phyloP scores from a whole-genome alignment of 1,140 invertebrate genomes.

The Aphidius ervi region DNA sequence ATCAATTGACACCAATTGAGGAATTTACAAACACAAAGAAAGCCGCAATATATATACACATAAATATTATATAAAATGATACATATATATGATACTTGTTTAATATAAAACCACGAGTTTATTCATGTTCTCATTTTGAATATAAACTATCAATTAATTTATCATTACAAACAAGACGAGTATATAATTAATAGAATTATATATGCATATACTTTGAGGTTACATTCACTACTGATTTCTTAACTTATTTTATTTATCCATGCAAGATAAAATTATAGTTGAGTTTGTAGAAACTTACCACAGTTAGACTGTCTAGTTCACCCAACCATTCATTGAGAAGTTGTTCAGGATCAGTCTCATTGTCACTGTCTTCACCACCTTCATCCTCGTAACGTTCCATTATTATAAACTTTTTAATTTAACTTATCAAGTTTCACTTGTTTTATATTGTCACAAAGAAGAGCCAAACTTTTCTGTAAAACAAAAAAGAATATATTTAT shows the following conservation, averaged over 20 bases:
- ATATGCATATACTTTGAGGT: no score
- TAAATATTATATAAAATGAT: no score
- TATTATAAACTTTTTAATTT: constrained; percentile 26
- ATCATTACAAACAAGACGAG: no score
- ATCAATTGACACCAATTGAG: constrained; percentile 45
- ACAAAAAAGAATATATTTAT: no score
- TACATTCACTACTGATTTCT: no score
- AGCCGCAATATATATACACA: no score
- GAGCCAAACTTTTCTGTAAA: no score
- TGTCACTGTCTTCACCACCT: constrained; percentile 53
- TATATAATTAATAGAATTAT: no score
- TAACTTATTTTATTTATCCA: neutral
- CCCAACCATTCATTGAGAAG: constrained; percentile 64
- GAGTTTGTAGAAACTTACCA: constrained; percentile 53
- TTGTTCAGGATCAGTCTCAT: constrained; percentile 59
- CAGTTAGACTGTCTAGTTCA: constrained; percentile 61
- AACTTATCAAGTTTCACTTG: neutral
- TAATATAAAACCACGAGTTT: neutral
- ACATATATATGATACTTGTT: no score
- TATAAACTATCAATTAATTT: no score
- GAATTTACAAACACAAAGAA: constrained; percentile 16
- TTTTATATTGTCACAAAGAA: no score
- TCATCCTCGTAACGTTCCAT: constrained; percentile 52
- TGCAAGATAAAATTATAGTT: no score
- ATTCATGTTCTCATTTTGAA: neutral